Evolutionary conservation across 2,888 invertebrate species (phyloP), one percentile per base, ranked within the genome.

Genomic region (Bombyx huttoni): DNA sequence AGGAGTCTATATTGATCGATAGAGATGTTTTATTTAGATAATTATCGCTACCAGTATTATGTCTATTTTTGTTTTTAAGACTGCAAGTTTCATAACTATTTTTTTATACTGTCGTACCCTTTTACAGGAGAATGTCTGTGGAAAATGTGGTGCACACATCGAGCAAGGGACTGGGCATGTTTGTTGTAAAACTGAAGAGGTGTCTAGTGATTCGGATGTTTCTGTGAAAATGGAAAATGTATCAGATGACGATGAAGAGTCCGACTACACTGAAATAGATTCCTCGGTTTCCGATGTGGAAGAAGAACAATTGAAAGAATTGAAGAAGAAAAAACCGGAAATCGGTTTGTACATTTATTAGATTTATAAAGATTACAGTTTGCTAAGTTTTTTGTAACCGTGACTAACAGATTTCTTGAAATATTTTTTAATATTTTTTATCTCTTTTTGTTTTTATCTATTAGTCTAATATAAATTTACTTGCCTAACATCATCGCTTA

Each of bases 251-350:
- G 35, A 40, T 8, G 49, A 60, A 0, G 67, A 68, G 1, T 55
- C 65, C 0, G 64, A 60, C 0, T 67, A 66, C 12, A 61, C 67
- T 3, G 71, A 69, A 1, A 60, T 73, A 0, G 76, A 81, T 50
- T 74, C 75, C 0, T 62, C 69, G 13, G 24, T 70, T 1, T 80
- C 79, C 0, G 70, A 70, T 5, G 70, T 75, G 13, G 75, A 78
- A 35, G 61, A 68, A 13, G 52, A 62, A 48, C 55, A 58, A 13
- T 52, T 34, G 1, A 53, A 53, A n/a, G 60, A 55, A 49, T 62
- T 56, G 51, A 63, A 59, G 55, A 56, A 60, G 52, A 60, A 55
- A 13, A 33, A 35, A 24, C 40, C 47, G 52, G 56, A 63, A 46
- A 14, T 61, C 33, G 51, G 73, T 73, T 35, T 6, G 47, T 9